Evolutionary conservation across 2,113 vertebrate species (phyloP), one percentile per base, ranked within the genome.

Genomic region (Pterocles burchelli): DNA sequence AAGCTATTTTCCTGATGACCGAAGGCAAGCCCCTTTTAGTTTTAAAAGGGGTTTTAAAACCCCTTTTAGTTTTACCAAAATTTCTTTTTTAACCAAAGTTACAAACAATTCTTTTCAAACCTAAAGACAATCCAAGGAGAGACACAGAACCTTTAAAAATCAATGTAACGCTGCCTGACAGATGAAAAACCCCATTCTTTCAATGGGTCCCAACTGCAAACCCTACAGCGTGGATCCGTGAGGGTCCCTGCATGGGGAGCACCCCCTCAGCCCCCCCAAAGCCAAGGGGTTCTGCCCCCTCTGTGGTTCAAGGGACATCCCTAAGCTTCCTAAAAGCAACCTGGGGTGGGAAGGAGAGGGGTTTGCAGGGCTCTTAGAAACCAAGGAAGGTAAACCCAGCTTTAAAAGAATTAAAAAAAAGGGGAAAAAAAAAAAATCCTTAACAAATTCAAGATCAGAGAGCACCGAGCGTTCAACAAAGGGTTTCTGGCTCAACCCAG

Each of bases 281-380:
- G 41, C 41, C 41, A 8, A 7, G 13, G 29, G 21, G 9, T 38
- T n/a, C 22, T 5, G 38, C 4, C 4, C 33, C 48, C 2, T 1
- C 43, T 26, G 19, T 8, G 43, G 13, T 6, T 0, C 0, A 19
- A 16, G 31, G 20, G 41, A 75, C 0, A 0, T 26, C 63, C 38
- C 55, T 4, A 8, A 62, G 62, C 61, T 52, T 63, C 7, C 2
- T 14, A 29, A 43, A 46, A 34, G 24, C 6, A 2, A 20, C 16
- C 10, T 5, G 0, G 10, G 34, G 67, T 2, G 6, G 17, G 43
- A 25, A 4, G 15, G 17, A 11, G 52, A 2, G 6, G 13, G 49
- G 9, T 8, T 17, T 76, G 13, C 78, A 45, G 31, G 11, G 78
- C 78, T 52, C 41, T 45, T 7, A 0, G 2, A 38, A 33, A 34